Conservation (phyloP, 1,140 invertebrate genomes). For the Lucilia cuprina region DNA sequence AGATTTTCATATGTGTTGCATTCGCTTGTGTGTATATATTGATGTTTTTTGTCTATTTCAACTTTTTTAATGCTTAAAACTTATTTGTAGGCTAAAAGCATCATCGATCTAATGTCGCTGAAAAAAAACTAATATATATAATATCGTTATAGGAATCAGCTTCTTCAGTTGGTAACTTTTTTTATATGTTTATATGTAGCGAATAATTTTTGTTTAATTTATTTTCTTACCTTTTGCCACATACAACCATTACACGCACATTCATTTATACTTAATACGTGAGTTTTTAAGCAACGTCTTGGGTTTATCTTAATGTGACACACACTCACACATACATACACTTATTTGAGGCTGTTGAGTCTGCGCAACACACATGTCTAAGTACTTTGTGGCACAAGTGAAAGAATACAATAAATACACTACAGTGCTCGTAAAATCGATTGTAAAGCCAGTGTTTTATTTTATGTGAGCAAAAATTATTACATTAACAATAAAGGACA, state of each 20-base stretch:
- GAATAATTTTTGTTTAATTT: background rate
- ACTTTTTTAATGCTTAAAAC: background rate
- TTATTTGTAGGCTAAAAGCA: constrained; percentile 31
- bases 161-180: constrained; percentile 12
- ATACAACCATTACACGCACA: background rate
- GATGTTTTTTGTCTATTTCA: background rate
- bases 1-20: background rate
- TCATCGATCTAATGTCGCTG: constrained; percentile 15
- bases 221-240: constrained; percentile 2
- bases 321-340: background rate
- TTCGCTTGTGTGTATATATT: background rate
- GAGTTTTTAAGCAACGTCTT: too few species aligned
- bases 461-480: background rate
- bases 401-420: background rate
- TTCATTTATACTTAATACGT: background rate
- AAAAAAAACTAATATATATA: background rate
- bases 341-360: background rate
- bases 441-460: background rate
- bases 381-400: background rate
- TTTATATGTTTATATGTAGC: background rate
- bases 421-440: background rate
- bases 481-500: background rate
- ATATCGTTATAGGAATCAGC: background rate
- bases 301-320: constrained; percentile 2
- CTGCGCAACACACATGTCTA: background rate